These are phyloP conservation scores for Lithosia quadra DNA, from an alignment of 2,888 invertebrate species.

Conservation along the genomic window DNA sequence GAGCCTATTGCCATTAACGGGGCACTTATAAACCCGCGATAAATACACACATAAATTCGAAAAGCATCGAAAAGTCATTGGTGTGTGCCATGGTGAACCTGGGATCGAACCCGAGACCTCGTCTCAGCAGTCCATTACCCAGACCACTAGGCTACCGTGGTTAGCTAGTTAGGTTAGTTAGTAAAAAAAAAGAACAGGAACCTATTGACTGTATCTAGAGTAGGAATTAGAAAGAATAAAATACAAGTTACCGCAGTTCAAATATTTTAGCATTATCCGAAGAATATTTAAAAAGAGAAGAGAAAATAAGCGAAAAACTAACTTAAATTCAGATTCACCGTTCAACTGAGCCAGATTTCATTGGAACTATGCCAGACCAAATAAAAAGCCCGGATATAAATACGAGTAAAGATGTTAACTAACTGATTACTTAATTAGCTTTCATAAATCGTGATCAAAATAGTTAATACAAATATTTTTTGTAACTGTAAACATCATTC, in stretches of 20 bases:
- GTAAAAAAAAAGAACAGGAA: too few relatives aligned
- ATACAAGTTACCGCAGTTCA: neutral
- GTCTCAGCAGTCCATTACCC: too few relatives aligned
- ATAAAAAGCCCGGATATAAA: conserved; percentile 15
- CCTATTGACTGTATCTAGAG: neutral
- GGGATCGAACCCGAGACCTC: too few relatives aligned
- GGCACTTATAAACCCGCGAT: too few relatives aligned
- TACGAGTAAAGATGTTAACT: conserved; percentile 10
- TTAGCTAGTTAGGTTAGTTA: too few relatives aligned
- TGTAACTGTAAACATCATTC: too few relatives aligned
- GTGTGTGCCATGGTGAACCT: too few relatives aligned
- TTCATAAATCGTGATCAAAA: conserved; percentile 9
- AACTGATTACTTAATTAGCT: conserved; percentile 17
- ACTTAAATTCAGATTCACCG: neutral
- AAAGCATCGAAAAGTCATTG: too few relatives aligned
- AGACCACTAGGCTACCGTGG: too few relatives aligned
- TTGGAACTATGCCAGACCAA: conserved; percentile 17
- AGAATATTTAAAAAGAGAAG: conserved; percentile 7
- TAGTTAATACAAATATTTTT: too few relatives aligned
- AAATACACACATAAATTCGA: too few relatives aligned
- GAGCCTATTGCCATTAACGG: too few relatives aligned
- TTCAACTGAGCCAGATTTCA: conserved; percentile 8
- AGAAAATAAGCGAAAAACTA: conserved; percentile 14
- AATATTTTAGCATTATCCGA: neutral
- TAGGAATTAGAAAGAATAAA: neutral